Evolutionary conservation across 2,113 vertebrate species (phyloP).

Genomic region (Acrocephalus kingi): DNA sequence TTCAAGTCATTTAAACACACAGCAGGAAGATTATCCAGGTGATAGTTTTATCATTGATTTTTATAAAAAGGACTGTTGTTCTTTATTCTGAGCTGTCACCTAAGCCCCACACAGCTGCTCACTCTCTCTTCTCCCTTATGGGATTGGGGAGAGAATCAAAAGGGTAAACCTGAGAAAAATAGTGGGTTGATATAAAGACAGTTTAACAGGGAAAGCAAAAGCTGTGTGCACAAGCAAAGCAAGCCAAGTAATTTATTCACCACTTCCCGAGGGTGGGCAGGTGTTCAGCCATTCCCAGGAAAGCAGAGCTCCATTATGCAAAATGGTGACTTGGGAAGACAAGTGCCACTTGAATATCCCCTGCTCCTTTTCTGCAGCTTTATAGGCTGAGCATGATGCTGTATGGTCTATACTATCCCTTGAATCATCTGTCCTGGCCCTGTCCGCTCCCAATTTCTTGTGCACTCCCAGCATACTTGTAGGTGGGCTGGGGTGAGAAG

Average conservation of each 20-base stretch:
- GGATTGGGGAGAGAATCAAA: background rate
- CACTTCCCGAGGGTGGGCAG: background rate
- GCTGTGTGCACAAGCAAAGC: background rate
- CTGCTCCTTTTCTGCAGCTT: background rate
- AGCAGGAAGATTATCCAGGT: slow-evolving; percentile 18
- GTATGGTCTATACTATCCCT: background rate
- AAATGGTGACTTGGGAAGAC: background rate
- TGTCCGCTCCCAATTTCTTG: background rate
- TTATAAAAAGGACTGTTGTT: background rate
- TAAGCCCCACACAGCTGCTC: background rate
- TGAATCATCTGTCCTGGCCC: background rate
- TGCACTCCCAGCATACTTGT: background rate
- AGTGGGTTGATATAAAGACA: background rate
- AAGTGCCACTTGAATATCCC: background rate
- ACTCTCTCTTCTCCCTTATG: background rate
- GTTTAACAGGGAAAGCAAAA: background rate
- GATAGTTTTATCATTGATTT: slow-evolving; percentile 34
- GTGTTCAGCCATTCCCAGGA: background rate
- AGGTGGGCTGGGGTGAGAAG: background rate
- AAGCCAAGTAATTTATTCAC: background rate
- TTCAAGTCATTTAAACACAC: slow-evolving; percentile 37
- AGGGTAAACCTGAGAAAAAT: background rate
- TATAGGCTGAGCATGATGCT: background rate
- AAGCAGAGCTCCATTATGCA: background rate
- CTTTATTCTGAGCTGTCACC: background rate